Conservation (phyloP, 2,797 vertebrate species). For the Enteromius viviparus region DNA sequence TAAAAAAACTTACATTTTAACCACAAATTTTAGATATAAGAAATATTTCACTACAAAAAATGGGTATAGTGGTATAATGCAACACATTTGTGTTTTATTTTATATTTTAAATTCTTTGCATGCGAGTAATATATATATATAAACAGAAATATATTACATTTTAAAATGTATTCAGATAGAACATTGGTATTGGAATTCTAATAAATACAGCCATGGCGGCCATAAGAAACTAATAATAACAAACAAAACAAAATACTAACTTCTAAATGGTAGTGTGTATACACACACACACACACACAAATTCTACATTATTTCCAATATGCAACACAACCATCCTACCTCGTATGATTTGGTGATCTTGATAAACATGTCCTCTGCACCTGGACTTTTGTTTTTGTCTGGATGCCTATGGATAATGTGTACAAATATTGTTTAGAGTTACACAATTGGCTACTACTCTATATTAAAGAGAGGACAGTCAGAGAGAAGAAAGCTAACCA, state of each 20-base stretch:
- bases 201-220: not conserved
- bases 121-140: not conserved
- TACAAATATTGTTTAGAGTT: not conserved
- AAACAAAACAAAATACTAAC: not conserved
- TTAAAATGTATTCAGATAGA: not conserved
- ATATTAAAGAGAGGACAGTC: not conserved
- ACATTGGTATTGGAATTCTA: not conserved
- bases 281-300: not conserved
- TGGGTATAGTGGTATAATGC: not conserved
- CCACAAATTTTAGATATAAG: not conserved
- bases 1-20: not conserved
- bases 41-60: not conserved
- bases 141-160: not conserved
- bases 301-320: not conserved
- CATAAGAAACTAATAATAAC: not conserved
- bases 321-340: conserved; percentile 73
- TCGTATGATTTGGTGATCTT: conserved; percentile 95
- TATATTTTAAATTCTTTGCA: not conserved
- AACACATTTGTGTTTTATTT: not conserved
- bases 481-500: not conserved
- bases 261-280: not conserved
- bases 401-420: conserved; percentile 85
- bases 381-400: conserved; percentile 95
- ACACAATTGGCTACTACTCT: not conserved
- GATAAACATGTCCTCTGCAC: conserved; percentile 95